These are phyloP conservation scores for Pterostichus madidus DNA, from an alignment of 2,888 invertebrate genomes.

Conservation along the genomic window DNA sequence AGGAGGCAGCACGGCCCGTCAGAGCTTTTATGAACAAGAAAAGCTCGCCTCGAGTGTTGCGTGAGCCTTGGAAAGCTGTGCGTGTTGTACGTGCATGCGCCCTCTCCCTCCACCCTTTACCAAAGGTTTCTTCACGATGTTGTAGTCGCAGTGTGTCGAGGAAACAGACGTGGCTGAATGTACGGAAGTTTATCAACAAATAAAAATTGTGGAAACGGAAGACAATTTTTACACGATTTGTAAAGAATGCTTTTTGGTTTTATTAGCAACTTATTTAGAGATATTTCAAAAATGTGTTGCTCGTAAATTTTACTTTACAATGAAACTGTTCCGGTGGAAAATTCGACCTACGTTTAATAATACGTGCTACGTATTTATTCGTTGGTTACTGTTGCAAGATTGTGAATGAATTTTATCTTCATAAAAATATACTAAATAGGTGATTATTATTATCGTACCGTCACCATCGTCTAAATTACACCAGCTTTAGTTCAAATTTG, in stretches of 20 bases:
- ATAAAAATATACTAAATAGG: too few species aligned
- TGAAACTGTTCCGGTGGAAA: conserved; percentile 16
- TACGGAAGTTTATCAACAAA: conserved; percentile 52
- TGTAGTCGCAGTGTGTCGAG: neutral
- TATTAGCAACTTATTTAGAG: conserved; percentile 48
- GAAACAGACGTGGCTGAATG: conserved; percentile 29
- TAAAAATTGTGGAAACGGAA: conserved; percentile 44
- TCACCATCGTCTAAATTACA: too few species aligned
- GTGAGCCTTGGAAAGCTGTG: conserved; percentile 53
- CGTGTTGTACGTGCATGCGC: conserved; percentile 24
- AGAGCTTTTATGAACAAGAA: conserved; percentile 51
- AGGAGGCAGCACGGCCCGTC: neutral
- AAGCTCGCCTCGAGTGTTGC: conserved; percentile 56
- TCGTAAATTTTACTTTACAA: conserved; percentile 40
- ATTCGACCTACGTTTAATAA: conserved; percentile 26
- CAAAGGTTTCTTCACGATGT: neutral
- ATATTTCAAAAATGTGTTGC: conserved; percentile 36
- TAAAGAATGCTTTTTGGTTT: conserved; percentile 40
- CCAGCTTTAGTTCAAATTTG: too few species aligned
- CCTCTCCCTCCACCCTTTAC: neutral
- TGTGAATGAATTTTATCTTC: too few species aligned
- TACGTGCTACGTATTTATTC: too few species aligned
- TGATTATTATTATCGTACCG: too few species aligned
- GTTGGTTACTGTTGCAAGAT: too few species aligned
- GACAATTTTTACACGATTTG: conserved; percentile 51